Evolutionary conservation across 2,797 vertebrate genomes (phyloP).

Genomic region (Semotilus atromaculatus): DNA sequence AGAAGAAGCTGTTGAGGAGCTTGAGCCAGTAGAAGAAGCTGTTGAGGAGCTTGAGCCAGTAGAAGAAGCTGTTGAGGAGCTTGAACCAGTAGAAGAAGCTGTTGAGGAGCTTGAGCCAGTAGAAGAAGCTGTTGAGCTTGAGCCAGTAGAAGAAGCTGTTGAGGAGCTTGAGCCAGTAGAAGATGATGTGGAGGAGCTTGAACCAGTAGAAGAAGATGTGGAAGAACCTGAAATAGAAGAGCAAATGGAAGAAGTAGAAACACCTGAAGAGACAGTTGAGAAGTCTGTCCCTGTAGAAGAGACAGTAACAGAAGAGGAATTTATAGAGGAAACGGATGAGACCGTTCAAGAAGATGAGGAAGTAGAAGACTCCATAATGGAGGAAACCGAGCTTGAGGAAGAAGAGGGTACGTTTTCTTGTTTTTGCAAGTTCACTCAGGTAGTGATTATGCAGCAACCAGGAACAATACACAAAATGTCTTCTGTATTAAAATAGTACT

Average conservation of each 20-base stretch:
- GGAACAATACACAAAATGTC: background rate
- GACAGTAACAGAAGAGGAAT: slow-evolving; percentile 33
- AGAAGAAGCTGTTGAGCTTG: slow-evolving; percentile 9
- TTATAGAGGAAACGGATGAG: slow-evolving; percentile 25
- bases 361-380: slow-evolving; percentile 38
- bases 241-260: slow-evolving; percentile 42
- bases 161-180: slow-evolving; percentile 10
- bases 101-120: slow-evolving; percentile 10
- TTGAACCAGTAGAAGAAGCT: slow-evolving; percentile 1
- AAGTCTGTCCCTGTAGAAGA: slow-evolving; percentile 27
- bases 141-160: background rate
- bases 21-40: slow-evolving; percentile 27
- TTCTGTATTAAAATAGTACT: background rate
- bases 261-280: slow-evolving; percentile 42
- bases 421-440: background rate
- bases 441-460: background rate
- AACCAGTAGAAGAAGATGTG: no score
- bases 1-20: slow-evolving; percentile 31
- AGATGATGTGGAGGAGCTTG: slow-evolving; percentile 15
- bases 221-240: slow-evolving; percentile 16
- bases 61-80: slow-evolving; percentile 35
- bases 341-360: slow-evolving; percentile 35
- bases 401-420: slow-evolving; percentile 31
- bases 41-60: background rate
- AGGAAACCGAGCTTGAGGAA: slow-evolving; percentile 27